Evolutionary conservation across 2,888 invertebrate species (phyloP).

Genomic region (Heliconius sara): DNA sequence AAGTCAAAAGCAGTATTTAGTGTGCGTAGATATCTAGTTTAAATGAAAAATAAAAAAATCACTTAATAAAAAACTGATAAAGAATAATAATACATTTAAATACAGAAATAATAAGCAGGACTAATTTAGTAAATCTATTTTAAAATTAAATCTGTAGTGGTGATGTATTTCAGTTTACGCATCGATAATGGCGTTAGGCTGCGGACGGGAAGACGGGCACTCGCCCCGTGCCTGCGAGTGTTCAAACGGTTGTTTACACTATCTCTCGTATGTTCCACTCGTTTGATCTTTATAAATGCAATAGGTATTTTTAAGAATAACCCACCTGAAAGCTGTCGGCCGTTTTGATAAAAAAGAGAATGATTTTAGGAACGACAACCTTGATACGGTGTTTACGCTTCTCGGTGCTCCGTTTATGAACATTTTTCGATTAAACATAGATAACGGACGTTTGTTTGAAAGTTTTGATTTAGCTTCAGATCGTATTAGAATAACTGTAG

Average conservation of each 20-base stretch:
- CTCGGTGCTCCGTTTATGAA: conserved; percentile 73
- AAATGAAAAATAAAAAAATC: too few species aligned
- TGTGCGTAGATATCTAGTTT: too few species aligned
- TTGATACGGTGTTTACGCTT: conserved; percentile 77
- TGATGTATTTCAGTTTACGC: conserved; percentile 61
- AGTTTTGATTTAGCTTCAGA: conserved; percentile 58
- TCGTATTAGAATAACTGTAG: conserved; percentile 37
- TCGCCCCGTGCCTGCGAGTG: conserved; percentile 52
- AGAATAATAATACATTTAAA: not conserved
- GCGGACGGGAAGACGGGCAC: conserved; percentile 46
- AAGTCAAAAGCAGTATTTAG: too few species aligned
- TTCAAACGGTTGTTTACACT: conserved; percentile 76
- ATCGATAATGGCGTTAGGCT: conserved; percentile 55
- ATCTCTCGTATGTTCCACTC: conserved; percentile 77
- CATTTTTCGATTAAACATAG: conserved; percentile 64
- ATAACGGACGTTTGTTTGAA: conserved; percentile 73
- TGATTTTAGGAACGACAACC: conserved; percentile 80
- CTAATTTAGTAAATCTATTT: conserved; percentile 32
- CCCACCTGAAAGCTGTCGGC: conserved; percentile 68
- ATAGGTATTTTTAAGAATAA: conserved; percentile 82
- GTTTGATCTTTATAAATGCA: conserved; percentile 84
- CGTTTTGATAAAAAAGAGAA: conserved; percentile 76
- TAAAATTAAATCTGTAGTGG: conserved; percentile 50
- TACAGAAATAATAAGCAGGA: conserved; percentile 1
- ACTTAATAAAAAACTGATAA: not conserved